phyloP scores from a whole-genome alignment of 1,140 invertebrate genomes.

The Drosophila ironensis region DNA sequence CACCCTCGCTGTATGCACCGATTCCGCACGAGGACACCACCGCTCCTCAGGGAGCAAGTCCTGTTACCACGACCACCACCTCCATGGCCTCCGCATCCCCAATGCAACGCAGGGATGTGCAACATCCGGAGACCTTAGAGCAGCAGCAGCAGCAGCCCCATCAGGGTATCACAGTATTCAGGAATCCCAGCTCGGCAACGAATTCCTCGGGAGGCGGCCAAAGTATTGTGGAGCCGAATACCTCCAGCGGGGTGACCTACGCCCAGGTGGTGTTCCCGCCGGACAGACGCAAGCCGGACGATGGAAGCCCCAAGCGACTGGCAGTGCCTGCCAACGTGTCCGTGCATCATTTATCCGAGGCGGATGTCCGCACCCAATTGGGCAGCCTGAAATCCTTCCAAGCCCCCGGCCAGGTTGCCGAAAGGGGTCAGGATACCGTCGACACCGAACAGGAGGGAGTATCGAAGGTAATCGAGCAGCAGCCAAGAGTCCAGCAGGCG shows the following conservation, averaged over 20 bases:
- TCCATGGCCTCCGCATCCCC: slow-evolving; percentile 47
- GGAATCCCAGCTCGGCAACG: slow-evolving; percentile 71
- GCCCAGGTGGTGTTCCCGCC: slow-evolving; percentile 77
- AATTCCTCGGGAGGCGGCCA: slow-evolving; percentile 58
- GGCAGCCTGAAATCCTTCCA: slow-evolving; percentile 70
- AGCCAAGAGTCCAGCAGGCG: slow-evolving; percentile 14
- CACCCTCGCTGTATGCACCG: slow-evolving; percentile 66
- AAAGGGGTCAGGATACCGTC: slow-evolving; percentile 16
- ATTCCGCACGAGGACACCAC: slow-evolving; percentile 69
- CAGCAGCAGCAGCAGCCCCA: slow-evolving; percentile 12
- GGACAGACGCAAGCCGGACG: slow-evolving; percentile 63
- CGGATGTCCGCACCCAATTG: slow-evolving; percentile 69
- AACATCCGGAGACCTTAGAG: neutral
- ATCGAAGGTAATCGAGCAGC: slow-evolving; percentile 15
- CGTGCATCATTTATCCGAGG: slow-evolving; percentile 68
- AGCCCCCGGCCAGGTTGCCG: slow-evolving; percentile 1
- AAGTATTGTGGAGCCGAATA: slow-evolving; percentile 58
- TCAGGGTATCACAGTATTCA: slow-evolving; percentile 36
- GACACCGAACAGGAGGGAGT: slow-evolving; percentile 10
- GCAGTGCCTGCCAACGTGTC: slow-evolving; percentile 75
- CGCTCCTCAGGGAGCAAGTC: slow-evolving; percentile 48
- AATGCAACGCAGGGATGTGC: slow-evolving; percentile 52
- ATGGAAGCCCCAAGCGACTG: slow-evolving; percentile 70
- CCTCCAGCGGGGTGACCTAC: slow-evolving; percentile 71
- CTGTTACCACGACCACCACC: slow-evolving; percentile 50